Base-by-base conservation (phyloP, 1,140 invertebrate species). In the Drosophila arizonae region DNA sequence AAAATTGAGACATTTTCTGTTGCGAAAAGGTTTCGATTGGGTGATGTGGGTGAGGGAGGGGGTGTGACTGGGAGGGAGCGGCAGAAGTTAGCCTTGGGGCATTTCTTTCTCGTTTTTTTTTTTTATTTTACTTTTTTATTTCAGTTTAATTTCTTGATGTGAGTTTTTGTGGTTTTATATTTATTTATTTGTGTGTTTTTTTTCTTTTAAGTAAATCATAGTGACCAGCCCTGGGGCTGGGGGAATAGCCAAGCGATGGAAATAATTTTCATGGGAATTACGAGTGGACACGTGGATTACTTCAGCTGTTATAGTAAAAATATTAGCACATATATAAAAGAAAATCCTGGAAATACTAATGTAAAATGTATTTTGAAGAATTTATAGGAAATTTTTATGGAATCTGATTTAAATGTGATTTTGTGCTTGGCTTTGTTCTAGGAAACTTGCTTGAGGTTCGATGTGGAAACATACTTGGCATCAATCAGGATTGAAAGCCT, bases 1-100 rank as follows among this genome's bases (percentile, higher is more conserved):
- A 73, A 85, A 84, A 84, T 84, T 84, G 80, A 66, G 61, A 73
- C 77, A 79, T 77, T 84, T 84, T 60, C 52, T 52, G 50, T 17
- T 60, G 57, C 28, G 28, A 60, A 21, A 48, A 4, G 43, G 26
- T 4, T 26, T 50, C 21, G 17, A 3, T 26, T 21, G 8, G 9
- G 11, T 48, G 9, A 6, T 9, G 41, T 10, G 11, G 13, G 39
- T 10, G 10, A 10, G 41, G 43, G 13, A 45, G n/a, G n/a, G n/a
- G 43, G 43, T 4, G 28, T 1, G 28, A 30, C 4, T 30, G 28
- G 4, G 28, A 30, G 6, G 28, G 6, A 30, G 28, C 1, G n/a
- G 15, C 8, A 13, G 36, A 1, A 0, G 36, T 10, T 6, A 17
- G n/a, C n/a, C 43, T 46, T 17, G n/a, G 43, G 43, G 8, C 43